phyloP scores from a whole-genome alignment of 1,140 invertebrate species.

The Dufourea novaeangliae region DNA sequence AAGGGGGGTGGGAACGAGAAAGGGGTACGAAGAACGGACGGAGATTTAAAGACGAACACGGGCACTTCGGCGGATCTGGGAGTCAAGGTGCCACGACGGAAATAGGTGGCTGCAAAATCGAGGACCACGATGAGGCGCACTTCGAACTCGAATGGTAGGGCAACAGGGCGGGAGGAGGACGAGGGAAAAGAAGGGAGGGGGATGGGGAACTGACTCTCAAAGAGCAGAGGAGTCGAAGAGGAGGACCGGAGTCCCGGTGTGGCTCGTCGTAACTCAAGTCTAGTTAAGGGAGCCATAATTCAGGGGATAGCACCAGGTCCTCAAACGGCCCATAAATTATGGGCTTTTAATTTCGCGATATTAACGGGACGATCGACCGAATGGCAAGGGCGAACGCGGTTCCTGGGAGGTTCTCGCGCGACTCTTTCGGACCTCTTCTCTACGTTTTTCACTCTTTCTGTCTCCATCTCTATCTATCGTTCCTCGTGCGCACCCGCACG shows the following conservation, averaged over 20 bases:
- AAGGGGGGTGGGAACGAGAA: conserved; percentile 18
- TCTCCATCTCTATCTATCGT: not conserved
- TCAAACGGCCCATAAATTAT: conserved; percentile 80
- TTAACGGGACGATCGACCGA: conserved; percentile 75
- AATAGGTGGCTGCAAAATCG: conserved; percentile 65
- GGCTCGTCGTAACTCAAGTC: conserved; percentile 80
- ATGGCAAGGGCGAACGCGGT: conserved; percentile 52
- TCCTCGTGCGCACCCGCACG: conserved; percentile 12
- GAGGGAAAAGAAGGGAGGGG: conserved; percentile 29
- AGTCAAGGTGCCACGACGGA: conserved; percentile 63
- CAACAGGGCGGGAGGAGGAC: not conserved
- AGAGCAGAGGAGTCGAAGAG: conserved; percentile 59
- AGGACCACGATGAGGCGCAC: conserved; percentile 54
- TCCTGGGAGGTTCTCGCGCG: conserved; percentile 28
- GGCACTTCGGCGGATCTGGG: conserved; percentile 41
- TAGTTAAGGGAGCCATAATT: conserved; percentile 82
- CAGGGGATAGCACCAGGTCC: conserved; percentile 78
- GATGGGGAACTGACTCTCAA: conserved; percentile 49
- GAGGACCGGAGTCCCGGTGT: conserved; percentile 58
- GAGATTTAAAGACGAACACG: conserved; percentile 59
- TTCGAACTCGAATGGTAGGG: conserved; percentile 54
- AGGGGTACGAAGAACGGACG: conserved; percentile 5
- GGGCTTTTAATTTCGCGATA: conserved; percentile 78
- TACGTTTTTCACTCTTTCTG: conserved; percentile 2
- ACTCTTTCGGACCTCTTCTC: conserved; percentile 24